Percentiles rank a stretch among this genome's conserved stretches.
Evolutionary conservation across 2,113 vertebrate species (phyloP).

Genomic region (Pan paniscus): DNA sequence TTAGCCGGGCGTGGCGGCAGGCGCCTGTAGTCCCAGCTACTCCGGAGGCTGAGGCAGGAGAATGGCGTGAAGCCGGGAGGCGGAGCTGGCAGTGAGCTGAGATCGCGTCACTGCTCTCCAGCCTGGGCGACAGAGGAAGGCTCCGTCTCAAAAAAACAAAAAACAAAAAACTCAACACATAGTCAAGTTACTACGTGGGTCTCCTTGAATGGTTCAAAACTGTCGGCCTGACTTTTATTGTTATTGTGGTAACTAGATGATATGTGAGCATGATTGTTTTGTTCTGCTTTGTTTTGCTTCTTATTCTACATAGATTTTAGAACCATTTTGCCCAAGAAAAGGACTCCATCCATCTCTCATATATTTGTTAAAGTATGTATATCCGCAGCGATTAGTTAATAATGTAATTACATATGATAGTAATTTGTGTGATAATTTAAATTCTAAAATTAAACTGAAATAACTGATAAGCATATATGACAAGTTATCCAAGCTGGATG

Average conservation of each 20-base stretch:
- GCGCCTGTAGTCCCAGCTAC: no score
- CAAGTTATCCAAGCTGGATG: not conserved
- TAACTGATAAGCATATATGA: not conserved
- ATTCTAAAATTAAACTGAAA: not conserved
- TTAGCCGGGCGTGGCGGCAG: no score
- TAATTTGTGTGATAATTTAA: not conserved
- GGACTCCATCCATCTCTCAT: not conserved
- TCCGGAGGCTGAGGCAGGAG: no score
- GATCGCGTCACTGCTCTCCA: no score
- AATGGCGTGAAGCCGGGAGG: no score
- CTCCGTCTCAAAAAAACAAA: no score
- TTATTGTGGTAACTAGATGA: not conserved
- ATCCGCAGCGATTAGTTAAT: not conserved
- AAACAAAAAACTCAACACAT: not conserved
- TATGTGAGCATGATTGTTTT: not conserved
- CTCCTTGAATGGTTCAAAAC: not conserved
- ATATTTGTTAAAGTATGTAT: not conserved
- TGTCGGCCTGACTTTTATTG: not conserved
- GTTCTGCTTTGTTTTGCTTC: not conserved
- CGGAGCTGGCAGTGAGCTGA: no score
- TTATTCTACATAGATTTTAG: not conserved
- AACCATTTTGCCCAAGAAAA: not conserved
- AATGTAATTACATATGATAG: not conserved
- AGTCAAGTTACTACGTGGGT: not conserved
- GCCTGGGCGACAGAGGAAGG: no score